phyloP scores from a whole-genome alignment of 2,797 vertebrate genomes.

The Danio jaintianensis region DNA sequence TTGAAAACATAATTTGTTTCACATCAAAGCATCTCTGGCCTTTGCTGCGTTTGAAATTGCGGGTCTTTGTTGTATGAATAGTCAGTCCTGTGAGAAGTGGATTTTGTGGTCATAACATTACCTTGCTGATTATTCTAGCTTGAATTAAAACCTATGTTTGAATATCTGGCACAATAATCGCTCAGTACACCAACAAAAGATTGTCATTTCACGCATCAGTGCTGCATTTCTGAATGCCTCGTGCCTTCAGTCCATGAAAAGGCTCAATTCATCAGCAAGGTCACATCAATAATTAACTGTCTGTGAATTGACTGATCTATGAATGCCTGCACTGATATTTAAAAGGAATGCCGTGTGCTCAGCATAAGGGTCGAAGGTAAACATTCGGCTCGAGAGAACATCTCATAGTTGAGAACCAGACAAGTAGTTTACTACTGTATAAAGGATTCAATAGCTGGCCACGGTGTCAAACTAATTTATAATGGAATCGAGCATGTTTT shows the following conservation, averaged over 20 bases:
- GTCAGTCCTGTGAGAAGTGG: constrained; percentile 8
- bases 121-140: constrained; percentile 32
- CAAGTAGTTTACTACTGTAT: constrained; percentile 26
- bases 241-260: constrained; percentile 41
- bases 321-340: constrained; percentile 22
- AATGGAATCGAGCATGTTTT: not conserved
- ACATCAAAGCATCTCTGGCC: constrained; percentile 15
- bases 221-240: constrained; percentile 25
- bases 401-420: constrained; percentile 29
- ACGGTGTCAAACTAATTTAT: constrained; percentile 22
- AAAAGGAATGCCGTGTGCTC: constrained; percentile 2
- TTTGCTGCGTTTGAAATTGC: constrained; percentile 21
- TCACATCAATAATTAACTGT: constrained; percentile 23
- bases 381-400: constrained; percentile 31
- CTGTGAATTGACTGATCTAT: constrained; percentile 38
- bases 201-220: constrained; percentile 38
- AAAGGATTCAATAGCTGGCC: constrained; percentile 19
- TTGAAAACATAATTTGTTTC: constrained; percentile 20
- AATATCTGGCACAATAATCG: constrained; percentile 44
- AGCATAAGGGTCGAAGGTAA: constrained; percentile 38
- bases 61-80: constrained; percentile 31
- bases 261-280: constrained; percentile 41
- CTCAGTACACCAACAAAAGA: constrained; percentile 30
- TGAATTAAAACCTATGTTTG: constrained; percentile 49
- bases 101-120: constrained; percentile 41